Conservation (phyloP, 2,888 invertebrate species). For the Drosophila melanosoma region DNA sequence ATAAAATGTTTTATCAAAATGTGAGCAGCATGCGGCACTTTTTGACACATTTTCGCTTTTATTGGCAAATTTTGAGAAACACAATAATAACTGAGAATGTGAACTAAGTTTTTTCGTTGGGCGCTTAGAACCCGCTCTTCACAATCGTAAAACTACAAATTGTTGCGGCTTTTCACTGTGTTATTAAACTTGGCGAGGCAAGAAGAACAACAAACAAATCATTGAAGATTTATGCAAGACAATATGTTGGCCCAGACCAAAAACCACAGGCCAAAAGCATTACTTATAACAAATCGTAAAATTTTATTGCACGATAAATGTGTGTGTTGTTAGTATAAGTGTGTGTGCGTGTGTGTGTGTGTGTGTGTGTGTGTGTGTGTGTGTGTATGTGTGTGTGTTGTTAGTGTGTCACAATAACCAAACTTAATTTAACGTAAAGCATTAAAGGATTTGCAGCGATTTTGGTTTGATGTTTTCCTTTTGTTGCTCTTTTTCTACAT, state of each 20-base stretch:
- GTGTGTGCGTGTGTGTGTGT: slow-evolving; percentile 10
- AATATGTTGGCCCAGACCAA: slow-evolving; percentile 61
- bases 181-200: slow-evolving; percentile 16
- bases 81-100: slow-evolving; percentile 72
- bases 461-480: slow-evolving; percentile 45
- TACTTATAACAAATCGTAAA: slow-evolving; percentile 81
- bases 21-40: slow-evolving; percentile 59
- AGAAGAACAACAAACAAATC: slow-evolving; percentile 4
- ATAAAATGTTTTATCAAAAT: slow-evolving; percentile 82
- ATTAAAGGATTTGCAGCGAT: slow-evolving; percentile 68
- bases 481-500: slow-evolving; percentile 51
- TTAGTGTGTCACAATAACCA: slow-evolving; percentile 44
- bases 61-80: slow-evolving; percentile 77
- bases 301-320: slow-evolving; percentile 79
- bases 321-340: slow-evolving; percentile 39
- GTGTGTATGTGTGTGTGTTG: slow-evolving; percentile 18
- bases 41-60: slow-evolving; percentile 80
- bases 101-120: slow-evolving; percentile 55
- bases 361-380: slow-evolving; percentile 14
- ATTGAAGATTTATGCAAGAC: slow-evolving; percentile 78
- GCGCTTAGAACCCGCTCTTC: slow-evolving; percentile 20
- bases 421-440: slow-evolving; percentile 80
- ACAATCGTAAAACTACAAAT: slow-evolving; percentile 72
- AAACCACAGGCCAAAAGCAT: slow-evolving; percentile 55
- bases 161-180: slow-evolving; percentile 52